Base-by-base conservation (phyloP, 2,113 vertebrate species). In the Rhipidura dahli region DNA sequence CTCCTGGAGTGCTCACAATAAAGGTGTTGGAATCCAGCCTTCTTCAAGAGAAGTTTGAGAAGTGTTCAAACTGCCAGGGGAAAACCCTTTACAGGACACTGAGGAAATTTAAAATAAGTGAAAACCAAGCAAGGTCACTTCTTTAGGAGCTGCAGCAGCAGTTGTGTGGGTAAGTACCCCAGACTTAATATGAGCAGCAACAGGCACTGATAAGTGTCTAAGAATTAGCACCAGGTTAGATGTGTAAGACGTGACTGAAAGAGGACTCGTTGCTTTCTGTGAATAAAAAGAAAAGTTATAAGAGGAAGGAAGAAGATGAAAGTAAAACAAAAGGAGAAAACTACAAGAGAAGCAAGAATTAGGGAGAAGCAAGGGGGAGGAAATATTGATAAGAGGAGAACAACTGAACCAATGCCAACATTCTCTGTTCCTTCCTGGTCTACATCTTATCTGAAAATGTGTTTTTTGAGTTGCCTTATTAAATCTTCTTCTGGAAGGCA, bases 321-420 rank as follows among this genome's bases (percentile, higher is more conserved):
- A 63, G 9, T 23, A 66, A 84, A 88, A 75, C n/a, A 44, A 56
- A 83, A 64, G 13, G 5, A 47, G 10, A 83, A 82, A 79, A 63
- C 1, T 61, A 56, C 18, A 56, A 57, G 14, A 59, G 24, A 50
- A 92, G 2, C 9, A 69, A 68, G 40, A 71, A 77, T 6, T 11
- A 42, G 33, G 35, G 12, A 50, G 7, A 71, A 64, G 8, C 6
- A 39, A 75, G 8, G 3, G 11, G 3, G 3, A n/a, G 0, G 8
- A 60, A 23, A 16, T 17, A 4, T 10, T 47, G 15, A 35, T 39
- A 47, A 7, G 22, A 27, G 44, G 11, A 83, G 24, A 85, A 87
- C 3, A 71, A 39, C 9, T 17, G 20, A 91, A 50, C 4, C 16
- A 51, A 45, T 19, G 10, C 11, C 2, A 87, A 68, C 65, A 49